Evolutionary conservation across 30 jellyfish, hydroid and myxozoan species (phyloP), one percentile per base, ranked within the genome.

Genomic region (Catostylus mosaicus): DNA sequence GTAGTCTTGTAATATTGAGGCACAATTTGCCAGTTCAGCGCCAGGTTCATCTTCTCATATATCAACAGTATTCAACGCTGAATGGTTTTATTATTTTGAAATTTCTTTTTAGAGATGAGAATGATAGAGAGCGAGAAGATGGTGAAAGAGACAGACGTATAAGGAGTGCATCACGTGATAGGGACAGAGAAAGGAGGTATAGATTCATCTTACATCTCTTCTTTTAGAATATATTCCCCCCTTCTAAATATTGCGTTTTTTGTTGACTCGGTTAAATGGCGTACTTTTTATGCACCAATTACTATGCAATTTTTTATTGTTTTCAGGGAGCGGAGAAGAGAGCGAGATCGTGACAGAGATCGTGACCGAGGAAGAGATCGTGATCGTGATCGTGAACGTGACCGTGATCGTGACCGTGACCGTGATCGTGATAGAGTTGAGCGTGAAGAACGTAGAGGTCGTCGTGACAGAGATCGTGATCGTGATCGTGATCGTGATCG

Each of bases 401-500:
- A 57, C 37, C 12, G 78, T 19, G 54, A 47, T 20, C 45, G 86
- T 27, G 60, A 47, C 59, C 82, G 93, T n/a, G 93, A 88, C 35
- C 59, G 94, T 3, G 89, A 75, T 64, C 85, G 96, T 7, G 90
- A 78, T 73, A 71, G 96, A 34, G 87, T 73, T 27, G 90, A 95
- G n/a, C n/a, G n/a, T n/a, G n/a, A n/a, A 24, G 93, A 73, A 8
- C 84, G 91, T 19, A 78, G 63, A 54, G 54, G 91, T 4, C 68
- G 51, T 30, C 73, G 88, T 22, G 88, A 77, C 30, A 3, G 79
- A 57, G 88, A 77, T 34, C 73, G 88, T 18, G 87, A 51, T 52
- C 83, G 82, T 0, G 90, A 78, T 47, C 43, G 96, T 22, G 87
- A 86, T 36, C 96, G 97, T 37, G 95, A 75, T n/a, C 86, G 92